Evolutionary conservation across 35 echinoderm and acorn worm species (phyloP).

Genomic region (Chiridota heheva): DNA sequence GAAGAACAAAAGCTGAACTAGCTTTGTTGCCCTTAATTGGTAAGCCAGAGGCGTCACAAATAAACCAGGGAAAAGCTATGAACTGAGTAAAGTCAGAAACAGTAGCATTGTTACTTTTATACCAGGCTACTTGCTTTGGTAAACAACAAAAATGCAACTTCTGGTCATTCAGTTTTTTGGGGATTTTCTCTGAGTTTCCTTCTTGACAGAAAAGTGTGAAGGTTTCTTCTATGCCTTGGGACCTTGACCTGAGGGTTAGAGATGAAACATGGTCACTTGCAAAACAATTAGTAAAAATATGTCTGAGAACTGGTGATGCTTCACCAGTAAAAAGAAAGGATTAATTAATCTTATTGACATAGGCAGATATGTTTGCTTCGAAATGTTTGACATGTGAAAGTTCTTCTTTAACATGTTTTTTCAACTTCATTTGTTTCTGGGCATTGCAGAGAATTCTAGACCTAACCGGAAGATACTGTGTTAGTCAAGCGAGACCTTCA

Average conservation of each 20-base stretch:
- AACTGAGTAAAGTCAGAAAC: slow-evolving; percentile 22
- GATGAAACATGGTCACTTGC: slow-evolving; percentile 1
- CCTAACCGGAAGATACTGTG: too few relatives aligned
- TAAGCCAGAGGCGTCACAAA: slow-evolving; percentile 24
- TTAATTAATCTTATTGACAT: too few relatives aligned
- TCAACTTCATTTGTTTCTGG: background rate
- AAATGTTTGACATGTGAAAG: too few relatives aligned
- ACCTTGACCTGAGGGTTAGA: slow-evolving; percentile 3
- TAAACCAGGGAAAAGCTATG: slow-evolving; percentile 16
- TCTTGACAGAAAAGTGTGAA: slow-evolving; percentile 14
- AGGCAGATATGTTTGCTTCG: too few relatives aligned
- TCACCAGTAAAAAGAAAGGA: background rate
- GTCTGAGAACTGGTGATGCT: background rate
- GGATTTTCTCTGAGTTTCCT: too few relatives aligned
- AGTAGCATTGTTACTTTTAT: slow-evolving; percentile 8
- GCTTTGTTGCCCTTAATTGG: slow-evolving; percentile 25
- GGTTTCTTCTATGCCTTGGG: slow-evolving; percentile 17
- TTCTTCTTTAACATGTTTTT: background rate
- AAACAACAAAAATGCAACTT: slow-evolving; percentile 40
- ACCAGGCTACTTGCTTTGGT: slow-evolving; percentile 40
- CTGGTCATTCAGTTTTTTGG: slow-evolving; percentile 38
- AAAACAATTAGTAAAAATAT: background rate
- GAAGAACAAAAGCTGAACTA: background rate
- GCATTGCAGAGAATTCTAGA: too few relatives aligned
- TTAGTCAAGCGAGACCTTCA: slow-evolving; percentile 22